Conservation (phyloP, 2,888 invertebrate genomes). For the Ypsolopha scabrella region DNA sequence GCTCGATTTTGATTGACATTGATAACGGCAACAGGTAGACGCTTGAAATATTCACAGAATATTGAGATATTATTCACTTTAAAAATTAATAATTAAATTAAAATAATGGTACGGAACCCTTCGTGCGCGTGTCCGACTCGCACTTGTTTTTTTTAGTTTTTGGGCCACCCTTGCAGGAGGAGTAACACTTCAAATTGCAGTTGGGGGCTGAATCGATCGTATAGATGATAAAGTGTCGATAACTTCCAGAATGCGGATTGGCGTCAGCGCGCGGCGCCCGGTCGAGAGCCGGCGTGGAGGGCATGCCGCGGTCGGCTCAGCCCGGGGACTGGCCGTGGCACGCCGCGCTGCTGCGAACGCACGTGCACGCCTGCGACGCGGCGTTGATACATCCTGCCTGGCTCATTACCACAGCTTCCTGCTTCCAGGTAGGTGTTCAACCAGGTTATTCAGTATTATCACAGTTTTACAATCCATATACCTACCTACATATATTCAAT, state of each 20-base stretch:
- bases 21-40: too few species aligned
- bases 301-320: slow-evolving; percentile 77
- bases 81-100: too few species aligned
- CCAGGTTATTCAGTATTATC: neutral
- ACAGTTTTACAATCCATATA: neutral
- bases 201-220: too few species aligned
- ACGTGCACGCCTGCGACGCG: slow-evolving; percentile 90
- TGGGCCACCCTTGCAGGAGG: too few species aligned
- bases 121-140: too few species aligned
- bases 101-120: too few species aligned
- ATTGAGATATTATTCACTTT: too few species aligned
- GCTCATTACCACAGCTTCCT: slow-evolving; percentile 89
- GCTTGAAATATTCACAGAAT: too few species aligned
- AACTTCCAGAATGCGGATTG: slow-evolving; percentile 74
- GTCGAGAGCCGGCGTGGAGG: slow-evolving; percentile 53
- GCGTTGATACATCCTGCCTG: slow-evolving; percentile 85
- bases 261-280: slow-evolving; percentile 69
- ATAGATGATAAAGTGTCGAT: too few species aligned
- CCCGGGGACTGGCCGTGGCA: slow-evolving; percentile 97
- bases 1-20: too few species aligned
- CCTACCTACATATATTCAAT: neutral
- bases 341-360: slow-evolving; percentile 83
- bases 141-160: too few species aligned
- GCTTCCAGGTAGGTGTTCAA: slow-evolving; percentile 73
- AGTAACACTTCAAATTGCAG: too few species aligned